These are phyloP conservation scores for Philereme transversata DNA, from an alignment of 2,888 invertebrate genomes.

Conservation along the genomic window DNA sequence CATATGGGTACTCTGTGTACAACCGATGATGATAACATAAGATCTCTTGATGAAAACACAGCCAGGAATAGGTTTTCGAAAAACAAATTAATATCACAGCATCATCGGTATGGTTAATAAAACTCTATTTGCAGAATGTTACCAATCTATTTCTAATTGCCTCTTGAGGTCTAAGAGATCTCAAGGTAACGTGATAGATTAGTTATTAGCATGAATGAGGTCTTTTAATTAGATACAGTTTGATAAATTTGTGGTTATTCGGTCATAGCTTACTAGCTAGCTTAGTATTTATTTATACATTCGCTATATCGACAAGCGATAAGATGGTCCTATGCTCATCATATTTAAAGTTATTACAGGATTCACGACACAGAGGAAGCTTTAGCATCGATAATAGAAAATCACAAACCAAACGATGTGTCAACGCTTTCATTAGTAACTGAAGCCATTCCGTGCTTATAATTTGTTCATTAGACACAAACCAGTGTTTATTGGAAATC, in stretches of 20 bases:
- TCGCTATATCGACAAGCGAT: no score
- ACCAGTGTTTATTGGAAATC: constrained; percentile 10
- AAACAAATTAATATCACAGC: no score
- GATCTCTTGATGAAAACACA: neutral
- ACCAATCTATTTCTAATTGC: no score
- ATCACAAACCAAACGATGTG: constrained; percentile 8
- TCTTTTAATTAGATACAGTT: neutral
- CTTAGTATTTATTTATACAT: no score
- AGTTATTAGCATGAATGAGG: neutral
- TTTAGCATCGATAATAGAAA: constrained; percentile 1
- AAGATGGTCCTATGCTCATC: no score
- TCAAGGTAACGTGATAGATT: neutral
- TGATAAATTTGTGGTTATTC: constrained; percentile 5
- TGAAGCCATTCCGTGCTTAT: neutral
- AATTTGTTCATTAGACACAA: no score
- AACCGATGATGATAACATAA: neutral
- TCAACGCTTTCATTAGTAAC: constrained; percentile 9
- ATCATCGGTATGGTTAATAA: no score
- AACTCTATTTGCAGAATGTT: no score
- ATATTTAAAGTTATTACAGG: neutral
- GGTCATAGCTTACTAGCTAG: no score
- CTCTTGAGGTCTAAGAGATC: neutral
- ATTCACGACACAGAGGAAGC: neutral
- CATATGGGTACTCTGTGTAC: constrained; percentile 16
- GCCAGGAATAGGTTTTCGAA: no score